A percentile compares a stretch with the other conserved stretches of the same genome.
These are phyloP conservation scores for Hydractinia echinata DNA, from an alignment of 30 jellyfish, hydroid and myxozoan genomes.

Conservation along the genomic window DNA sequence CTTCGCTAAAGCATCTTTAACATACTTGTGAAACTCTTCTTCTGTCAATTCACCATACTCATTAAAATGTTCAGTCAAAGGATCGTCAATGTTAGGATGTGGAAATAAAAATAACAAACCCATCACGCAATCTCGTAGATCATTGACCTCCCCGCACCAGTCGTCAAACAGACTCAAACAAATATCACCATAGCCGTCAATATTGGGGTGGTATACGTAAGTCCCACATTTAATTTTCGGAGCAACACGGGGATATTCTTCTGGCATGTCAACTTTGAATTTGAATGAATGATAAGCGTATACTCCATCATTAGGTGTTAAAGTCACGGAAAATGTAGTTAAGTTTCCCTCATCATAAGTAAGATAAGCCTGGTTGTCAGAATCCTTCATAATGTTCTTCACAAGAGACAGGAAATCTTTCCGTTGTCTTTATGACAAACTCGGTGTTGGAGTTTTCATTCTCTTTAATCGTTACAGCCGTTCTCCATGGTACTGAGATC, in stretches of 20 bases:
- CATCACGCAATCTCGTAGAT: constrained; percentile 56
- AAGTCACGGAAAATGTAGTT: constrained; percentile 23
- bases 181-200: constrained; percentile 83
- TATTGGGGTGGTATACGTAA: constrained; percentile 83
- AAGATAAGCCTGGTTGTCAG: constrained; percentile 30
- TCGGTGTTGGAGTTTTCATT: background rate
- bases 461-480: background rate
- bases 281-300: constrained; percentile 63
- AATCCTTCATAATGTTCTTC: background rate
- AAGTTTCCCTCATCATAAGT: background rate
- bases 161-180: constrained; percentile 84
- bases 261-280: constrained; percentile 47
- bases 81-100: constrained; percentile 86
- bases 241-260: constrained; percentile 52
- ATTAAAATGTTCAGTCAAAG: constrained; percentile 75
- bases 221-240: constrained; percentile 68
- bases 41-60: constrained; percentile 56
- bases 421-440: background rate
- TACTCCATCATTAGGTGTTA: constrained; percentile 72
- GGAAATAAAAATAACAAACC: constrained; percentile 68
- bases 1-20: constrained; percentile 58
- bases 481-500: constrained; percentile 6
- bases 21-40: constrained; percentile 53
- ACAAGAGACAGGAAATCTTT: constrained; percentile 10
- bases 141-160: constrained; percentile 59